These are phyloP conservation scores for Zaprionus bogoriensis DNA, from an alignment of 2,888 invertebrate genomes.

Conservation along the genomic window DNA sequence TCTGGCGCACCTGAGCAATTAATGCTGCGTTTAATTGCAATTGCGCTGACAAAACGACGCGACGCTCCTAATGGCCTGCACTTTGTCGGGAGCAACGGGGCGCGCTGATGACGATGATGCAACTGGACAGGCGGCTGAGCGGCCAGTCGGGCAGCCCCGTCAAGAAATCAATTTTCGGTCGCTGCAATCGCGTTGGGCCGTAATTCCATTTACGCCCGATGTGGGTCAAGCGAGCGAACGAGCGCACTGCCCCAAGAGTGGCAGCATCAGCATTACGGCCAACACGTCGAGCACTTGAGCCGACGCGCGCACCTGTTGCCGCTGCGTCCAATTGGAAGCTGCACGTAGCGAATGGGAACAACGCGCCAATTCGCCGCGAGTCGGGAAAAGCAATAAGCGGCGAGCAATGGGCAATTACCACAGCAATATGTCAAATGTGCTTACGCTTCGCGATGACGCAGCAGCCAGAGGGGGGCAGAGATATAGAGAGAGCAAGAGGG, in stretches of 20 bases:
- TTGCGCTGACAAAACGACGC: constrained; percentile 53
- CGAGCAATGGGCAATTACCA: constrained; percentile 48
- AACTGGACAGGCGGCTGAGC: constrained; percentile 30
- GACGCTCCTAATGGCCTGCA: constrained; percentile 49
- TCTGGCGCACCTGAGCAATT: constrained; percentile 44
- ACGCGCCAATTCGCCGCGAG: constrained; percentile 3
- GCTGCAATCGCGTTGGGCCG: constrained; percentile 55
- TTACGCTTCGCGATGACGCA: constrained; percentile 45
- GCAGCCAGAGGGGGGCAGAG: constrained; percentile 32
- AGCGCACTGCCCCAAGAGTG: constrained; percentile 54
- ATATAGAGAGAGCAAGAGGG: background rate
- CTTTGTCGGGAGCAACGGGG: constrained; percentile 15
- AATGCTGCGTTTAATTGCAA: constrained; percentile 59
- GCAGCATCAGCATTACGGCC: constrained; percentile 68
- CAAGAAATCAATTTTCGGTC: constrained; percentile 53
- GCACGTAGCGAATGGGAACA: constrained; percentile 62
- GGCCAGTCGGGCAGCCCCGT: constrained; percentile 3
- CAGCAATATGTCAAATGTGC: constrained; percentile 46
- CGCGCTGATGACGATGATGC: constrained; percentile 53
- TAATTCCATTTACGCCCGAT: constrained; percentile 67
- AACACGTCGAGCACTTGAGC: constrained; percentile 53
- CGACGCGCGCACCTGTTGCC: constrained; percentile 7
- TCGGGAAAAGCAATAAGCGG: background rate
- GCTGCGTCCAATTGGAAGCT: too few species aligned
- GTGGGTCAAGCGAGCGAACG: too few species aligned